Conservation (phyloP, 2,888 invertebrate species). For the Archaeoteleia sp. region DNA sequence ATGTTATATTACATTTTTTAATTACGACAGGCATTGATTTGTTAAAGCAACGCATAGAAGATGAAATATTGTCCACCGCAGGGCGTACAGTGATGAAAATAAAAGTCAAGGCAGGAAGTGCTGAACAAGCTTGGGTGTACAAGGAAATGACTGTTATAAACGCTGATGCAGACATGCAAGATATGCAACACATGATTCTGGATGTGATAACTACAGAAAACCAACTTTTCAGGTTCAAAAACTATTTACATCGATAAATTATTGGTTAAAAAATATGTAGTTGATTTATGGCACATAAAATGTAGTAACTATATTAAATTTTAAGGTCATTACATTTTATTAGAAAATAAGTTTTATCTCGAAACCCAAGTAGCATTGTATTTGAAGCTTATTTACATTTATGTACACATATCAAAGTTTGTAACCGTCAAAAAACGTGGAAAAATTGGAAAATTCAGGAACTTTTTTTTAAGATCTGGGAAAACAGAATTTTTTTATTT, state of each 20-base stretch:
- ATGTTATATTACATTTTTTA: slow-evolving; percentile 7
- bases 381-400: no score
- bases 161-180: slow-evolving; percentile 75
- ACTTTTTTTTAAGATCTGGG: no score
- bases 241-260: slow-evolving; percentile 56
- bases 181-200: slow-evolving; percentile 77
- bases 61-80: slow-evolving; percentile 76
- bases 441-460: no score
- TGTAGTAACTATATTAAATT: no score
- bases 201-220: slow-evolving; percentile 78
- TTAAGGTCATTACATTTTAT: no score
- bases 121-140: slow-evolving; percentile 80
- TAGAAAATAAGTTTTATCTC: no score
- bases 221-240: slow-evolving; percentile 78
- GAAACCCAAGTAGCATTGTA: no score
- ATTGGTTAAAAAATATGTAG: slow-evolving; percentile 22
- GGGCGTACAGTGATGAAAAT: slow-evolving; percentile 77
- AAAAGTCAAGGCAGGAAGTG: slow-evolving; percentile 78
- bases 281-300: neutral
- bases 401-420: no score
- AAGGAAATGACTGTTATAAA: slow-evolving; percentile 79
- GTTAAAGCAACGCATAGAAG: slow-evolving; percentile 75
- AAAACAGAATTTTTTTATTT: no score
- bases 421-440: no score
- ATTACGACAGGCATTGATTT: slow-evolving; percentile 75